These are phyloP conservation scores for Arrhopalites spinosus DNA, from an alignment of 2,888 invertebrate species.

Conservation along the genomic window DNA sequence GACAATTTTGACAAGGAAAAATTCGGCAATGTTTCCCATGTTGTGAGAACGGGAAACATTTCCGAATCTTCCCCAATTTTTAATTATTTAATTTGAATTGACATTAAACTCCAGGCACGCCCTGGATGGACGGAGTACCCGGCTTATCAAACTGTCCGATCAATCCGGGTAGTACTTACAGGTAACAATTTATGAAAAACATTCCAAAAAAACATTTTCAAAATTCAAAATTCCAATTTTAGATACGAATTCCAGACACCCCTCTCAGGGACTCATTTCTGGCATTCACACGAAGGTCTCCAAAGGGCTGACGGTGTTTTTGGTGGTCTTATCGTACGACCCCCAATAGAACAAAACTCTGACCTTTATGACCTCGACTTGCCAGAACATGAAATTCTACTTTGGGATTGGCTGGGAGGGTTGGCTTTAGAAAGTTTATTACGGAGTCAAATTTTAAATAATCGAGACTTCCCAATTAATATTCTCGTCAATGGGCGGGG, in stretches of 20 bases:
- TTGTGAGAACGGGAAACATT: background rate
- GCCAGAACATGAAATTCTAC: conserved; percentile 72
- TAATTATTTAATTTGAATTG: no score
- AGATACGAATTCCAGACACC: conserved; percentile 82
- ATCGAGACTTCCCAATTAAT: conserved; percentile 80
- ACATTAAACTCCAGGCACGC: no score
- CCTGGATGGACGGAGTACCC: no score
- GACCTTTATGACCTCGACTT: conserved; percentile 77
- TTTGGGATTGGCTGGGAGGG: conserved; percentile 85
- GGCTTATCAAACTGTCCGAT: no score
- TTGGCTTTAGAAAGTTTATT: conserved; percentile 79
- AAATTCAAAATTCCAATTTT: no score
- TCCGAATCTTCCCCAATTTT: no score
- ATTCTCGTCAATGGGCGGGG: conserved; percentile 83
- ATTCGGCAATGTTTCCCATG: no score
- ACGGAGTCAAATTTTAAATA: conserved; percentile 80
- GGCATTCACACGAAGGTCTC: conserved; percentile 81
- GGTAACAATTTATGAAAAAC: no score
- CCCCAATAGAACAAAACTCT: conserved; percentile 70
- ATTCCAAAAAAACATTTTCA: no score
- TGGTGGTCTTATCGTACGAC: conserved; percentile 72
- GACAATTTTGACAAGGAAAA: no score
- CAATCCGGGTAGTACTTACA: no score
- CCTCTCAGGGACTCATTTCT: conserved; percentile 81
- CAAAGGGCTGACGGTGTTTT: conserved; percentile 67